phyloP scores from a whole-genome alignment of 2,797 vertebrate genomes.

The Acanthurus lineatus region DNA sequence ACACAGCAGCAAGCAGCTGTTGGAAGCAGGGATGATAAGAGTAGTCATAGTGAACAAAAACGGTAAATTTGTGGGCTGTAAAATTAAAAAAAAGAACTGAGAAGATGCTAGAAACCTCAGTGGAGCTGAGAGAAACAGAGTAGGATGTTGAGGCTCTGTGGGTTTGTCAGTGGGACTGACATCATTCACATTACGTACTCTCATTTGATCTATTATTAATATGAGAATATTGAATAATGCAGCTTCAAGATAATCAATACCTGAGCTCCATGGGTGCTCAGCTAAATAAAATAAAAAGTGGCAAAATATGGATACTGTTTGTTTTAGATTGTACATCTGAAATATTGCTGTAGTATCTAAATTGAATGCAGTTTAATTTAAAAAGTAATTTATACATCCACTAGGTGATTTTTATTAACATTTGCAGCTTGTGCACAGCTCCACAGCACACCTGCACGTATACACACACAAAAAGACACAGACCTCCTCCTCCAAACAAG shows the following conservation, averaged over 20 bases:
- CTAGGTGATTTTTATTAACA: conserved; percentile 33
- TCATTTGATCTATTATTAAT: not conserved
- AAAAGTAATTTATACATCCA: conserved; percentile 4
- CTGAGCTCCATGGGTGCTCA: not conserved
- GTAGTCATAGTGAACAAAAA: not conserved
- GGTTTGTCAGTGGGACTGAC: not conserved
- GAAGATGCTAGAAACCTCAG: not conserved
- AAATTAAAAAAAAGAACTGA: not conserved
- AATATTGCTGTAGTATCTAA: not conserved
- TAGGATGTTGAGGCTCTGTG: not conserved
- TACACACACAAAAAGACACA: conserved; percentile 8
- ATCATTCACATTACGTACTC: not conserved
- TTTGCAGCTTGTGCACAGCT: conserved; percentile 11
- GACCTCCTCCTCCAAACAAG: conserved; percentile 35
- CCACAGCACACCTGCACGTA: conserved; percentile 12
- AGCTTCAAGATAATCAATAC: conserved; percentile 3
- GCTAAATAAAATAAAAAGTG: no score
- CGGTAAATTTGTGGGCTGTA: not conserved
- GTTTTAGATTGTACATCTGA: not conserved
- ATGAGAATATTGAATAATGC: not conserved
- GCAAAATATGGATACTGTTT: not conserved
- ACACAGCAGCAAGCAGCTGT: no score
- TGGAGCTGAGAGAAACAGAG: not conserved
- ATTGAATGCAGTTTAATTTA: not conserved
- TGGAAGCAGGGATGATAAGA: not conserved